These are phyloP conservation scores for Forbesichthys agassizii DNA, from an alignment of 2,113 vertebrate species.

Conservation along the genomic window DNA sequence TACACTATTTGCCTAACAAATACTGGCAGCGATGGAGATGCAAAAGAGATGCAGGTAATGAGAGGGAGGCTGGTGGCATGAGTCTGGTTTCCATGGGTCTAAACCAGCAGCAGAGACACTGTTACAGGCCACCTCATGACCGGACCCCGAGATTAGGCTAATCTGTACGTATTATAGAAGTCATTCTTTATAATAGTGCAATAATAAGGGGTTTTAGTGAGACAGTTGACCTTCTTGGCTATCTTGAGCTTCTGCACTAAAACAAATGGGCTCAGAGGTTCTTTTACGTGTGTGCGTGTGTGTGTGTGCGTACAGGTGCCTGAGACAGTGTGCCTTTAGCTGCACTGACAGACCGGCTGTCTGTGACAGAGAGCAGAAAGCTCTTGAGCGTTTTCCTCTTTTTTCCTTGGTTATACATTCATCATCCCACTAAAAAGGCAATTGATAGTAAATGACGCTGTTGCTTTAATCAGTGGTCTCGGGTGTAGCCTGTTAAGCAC, in stretches of 20 bases:
- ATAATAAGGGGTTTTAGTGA: too few relatives aligned
- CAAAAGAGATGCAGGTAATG: slow-evolving; percentile 55
- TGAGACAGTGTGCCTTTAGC: slow-evolving; percentile 42
- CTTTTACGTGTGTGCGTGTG: slow-evolving; percentile 2
- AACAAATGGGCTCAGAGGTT: slow-evolving; percentile 15
- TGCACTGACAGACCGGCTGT: slow-evolving; percentile 56
- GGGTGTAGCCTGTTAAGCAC: too few relatives aligned
- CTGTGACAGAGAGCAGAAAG: slow-evolving; percentile 52
- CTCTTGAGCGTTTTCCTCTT: background rate
- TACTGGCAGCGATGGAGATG: slow-evolving; percentile 49
- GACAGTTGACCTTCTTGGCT: too few relatives aligned
- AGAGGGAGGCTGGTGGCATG: background rate
- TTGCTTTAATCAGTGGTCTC: too few relatives aligned
- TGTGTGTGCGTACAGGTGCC: slow-evolving; percentile 52
- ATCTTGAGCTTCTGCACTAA: too few relatives aligned
- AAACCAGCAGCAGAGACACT: slow-evolving; percentile 3
- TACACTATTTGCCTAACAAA: slow-evolving; percentile 70
- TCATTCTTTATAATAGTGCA: too few relatives aligned
- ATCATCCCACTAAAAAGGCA: background rate
- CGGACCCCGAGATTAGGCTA: too few relatives aligned
- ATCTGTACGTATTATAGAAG: too few relatives aligned
- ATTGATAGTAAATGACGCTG: too few relatives aligned
- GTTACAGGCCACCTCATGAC: background rate
- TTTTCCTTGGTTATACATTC: background rate
- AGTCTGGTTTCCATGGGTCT: slow-evolving; percentile 14